Conservation (phyloP, 2,113 vertebrate species). For the Hydrochoerus hydrochaeris region DNA sequence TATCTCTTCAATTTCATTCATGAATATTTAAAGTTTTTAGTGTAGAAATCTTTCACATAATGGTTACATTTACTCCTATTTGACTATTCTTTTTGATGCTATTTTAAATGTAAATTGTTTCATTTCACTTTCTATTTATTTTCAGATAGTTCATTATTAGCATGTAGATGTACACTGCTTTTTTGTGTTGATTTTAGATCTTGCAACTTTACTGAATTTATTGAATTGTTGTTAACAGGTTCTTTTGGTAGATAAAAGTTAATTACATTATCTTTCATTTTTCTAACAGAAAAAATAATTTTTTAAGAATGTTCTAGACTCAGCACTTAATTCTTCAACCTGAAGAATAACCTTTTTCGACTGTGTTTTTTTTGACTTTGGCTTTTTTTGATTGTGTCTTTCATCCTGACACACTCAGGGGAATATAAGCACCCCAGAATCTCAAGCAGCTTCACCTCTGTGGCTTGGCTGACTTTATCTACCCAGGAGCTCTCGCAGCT, state of each 20-base stretch:
- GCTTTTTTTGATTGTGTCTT: too few species aligned
- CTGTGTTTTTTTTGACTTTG: too few species aligned
- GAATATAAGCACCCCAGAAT: too few species aligned
- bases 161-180: not conserved
- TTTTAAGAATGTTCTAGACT: not conserved
- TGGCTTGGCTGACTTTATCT: not conserved
- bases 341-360: not conserved
- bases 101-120: not conserved
- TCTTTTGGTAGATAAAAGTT: not conserved
- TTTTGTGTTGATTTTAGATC: not conserved
- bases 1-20: not conserved
- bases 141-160: not conserved
- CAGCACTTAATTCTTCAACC: not conserved
- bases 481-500: not conserved
- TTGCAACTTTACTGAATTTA: not conserved
- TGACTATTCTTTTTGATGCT: not conserved
- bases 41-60: not conserved
- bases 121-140: not conserved
- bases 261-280: not conserved
- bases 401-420: not conserved
- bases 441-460: not conserved
- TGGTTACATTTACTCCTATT: not conserved
- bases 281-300: not conserved
- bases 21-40: not conserved
- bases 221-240: not conserved